phyloP scores from a whole-genome alignment of 2,113 vertebrate species.

The Mionectes macconnelli region DNA sequence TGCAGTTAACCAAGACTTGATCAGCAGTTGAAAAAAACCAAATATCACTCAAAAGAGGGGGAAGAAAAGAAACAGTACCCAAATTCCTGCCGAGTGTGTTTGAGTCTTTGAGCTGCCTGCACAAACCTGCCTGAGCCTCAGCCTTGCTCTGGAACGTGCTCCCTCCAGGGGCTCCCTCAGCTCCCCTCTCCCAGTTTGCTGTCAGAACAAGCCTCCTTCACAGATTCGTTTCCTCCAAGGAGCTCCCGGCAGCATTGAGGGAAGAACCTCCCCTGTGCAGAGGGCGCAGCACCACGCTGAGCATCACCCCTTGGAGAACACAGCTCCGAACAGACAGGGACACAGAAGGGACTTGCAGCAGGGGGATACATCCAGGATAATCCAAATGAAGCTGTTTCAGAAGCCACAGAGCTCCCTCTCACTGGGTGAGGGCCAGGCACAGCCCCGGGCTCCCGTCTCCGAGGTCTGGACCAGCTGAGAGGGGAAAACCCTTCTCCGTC shows the following conservation, averaged over 20 bases:
- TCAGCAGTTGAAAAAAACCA: background rate
- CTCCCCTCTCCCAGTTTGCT: background rate
- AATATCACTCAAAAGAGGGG: background rate
- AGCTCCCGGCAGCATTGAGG: background rate
- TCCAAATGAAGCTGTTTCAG: fast-evolving
- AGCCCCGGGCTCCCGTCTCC: background rate
- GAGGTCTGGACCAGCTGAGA: background rate
- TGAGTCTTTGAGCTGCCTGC: background rate
- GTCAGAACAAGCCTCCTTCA: background rate
- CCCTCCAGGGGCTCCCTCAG: background rate
- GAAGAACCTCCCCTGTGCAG: background rate
- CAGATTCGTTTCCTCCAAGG: fast-evolving
- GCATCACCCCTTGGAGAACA: background rate
- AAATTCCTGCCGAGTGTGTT: background rate
- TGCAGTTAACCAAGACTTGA: background rate
- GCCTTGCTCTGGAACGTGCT: background rate
- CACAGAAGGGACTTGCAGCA: fast-evolving
- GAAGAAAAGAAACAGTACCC: fast-evolving
- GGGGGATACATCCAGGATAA: fast-evolving
- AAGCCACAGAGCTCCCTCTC: background rate
- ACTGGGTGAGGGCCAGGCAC: fast-evolving
- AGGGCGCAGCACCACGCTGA: fast-evolving
- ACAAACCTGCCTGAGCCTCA: background rate
- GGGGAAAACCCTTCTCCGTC: background rate
- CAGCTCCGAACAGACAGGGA: fast-evolving